Evolutionary conservation across 2,113 vertebrate species (phyloP), one percentile per base, ranked within the genome.

Genomic region (Megaceryle maxima): DNA sequence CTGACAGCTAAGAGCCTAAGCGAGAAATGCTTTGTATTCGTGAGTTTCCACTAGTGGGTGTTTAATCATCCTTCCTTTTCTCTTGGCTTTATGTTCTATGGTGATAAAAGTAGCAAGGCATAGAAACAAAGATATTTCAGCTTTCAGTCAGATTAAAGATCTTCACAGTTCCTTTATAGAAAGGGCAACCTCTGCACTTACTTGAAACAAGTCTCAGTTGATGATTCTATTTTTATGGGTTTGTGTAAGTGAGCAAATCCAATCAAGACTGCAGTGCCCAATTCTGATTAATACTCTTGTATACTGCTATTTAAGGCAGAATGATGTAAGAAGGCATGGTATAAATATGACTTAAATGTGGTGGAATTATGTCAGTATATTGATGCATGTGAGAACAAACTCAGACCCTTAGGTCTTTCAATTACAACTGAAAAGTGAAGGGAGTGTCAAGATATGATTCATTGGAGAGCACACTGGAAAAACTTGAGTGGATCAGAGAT

Each of bases 1-100:
- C 46, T 95, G 83, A 78, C 56, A 90, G 64, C 35, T n/a, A 63
- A 59, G 46, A 84, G 56, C 24, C 46, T 72, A 53, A 80, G 60
- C 75, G 51, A 96, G 83, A 94, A 92, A 94, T 92, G 28, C 9
- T 87, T 94, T 83, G 35, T 60, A 77, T 83, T 64, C 43, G 16
- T 64, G 75, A 76, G 51, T 96, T 92, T 96, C 62, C 67, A 66
- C 67, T 77, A 57, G 59, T 87, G 41, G 63, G 55, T 90, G 79
- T 92, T 96, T 90, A 96, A 93, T 96, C 85, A 81, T 86, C 43
- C 39, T 92, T 81, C 64, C 69, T 43, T 95, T 88, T 95, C 63
- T 90, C 79, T 80, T 83, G 90, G 43, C 29, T 88, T 83, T 83
- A 51, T 60, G 20, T 88, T 93, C 75, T 67, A 31, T 29, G 26